Evolutionary conservation across 2,888 invertebrate species (phyloP).

Genomic region (Plebejus anna): DNA sequence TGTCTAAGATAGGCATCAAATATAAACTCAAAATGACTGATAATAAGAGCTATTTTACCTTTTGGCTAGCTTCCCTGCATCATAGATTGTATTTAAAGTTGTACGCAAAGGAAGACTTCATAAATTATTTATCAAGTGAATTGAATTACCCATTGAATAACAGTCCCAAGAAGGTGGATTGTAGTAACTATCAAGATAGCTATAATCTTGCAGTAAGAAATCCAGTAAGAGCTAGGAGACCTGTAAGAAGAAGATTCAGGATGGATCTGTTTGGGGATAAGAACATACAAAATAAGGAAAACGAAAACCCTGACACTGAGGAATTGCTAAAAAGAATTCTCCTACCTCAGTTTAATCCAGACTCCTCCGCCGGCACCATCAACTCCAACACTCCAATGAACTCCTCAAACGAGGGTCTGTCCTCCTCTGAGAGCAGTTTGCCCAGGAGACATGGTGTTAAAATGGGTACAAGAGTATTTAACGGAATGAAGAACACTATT

Average conservation of each 20-base stretch:
- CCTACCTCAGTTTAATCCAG: slow-evolving; percentile 57
- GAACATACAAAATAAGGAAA: slow-evolving; percentile 84
- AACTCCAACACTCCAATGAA: slow-evolving; percentile 54
- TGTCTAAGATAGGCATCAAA: slow-evolving; percentile 81
- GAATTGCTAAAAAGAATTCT: slow-evolving; percentile 63
- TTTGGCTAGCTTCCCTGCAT: slow-evolving; percentile 88
- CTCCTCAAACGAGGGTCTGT: slow-evolving; percentile 69
- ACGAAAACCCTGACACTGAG: slow-evolving; percentile 81
- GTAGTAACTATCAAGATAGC: slow-evolving; percentile 75
- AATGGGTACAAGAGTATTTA: slow-evolving; percentile 86
- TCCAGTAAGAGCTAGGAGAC: slow-evolving; percentile 59
- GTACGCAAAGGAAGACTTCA: slow-evolving; percentile 85
- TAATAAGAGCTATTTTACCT: slow-evolving; percentile 87
- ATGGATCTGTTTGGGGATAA: slow-evolving; percentile 73
- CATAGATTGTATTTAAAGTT: slow-evolving; percentile 87
- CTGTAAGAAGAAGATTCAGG: slow-evolving; percentile 74
- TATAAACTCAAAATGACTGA: slow-evolving; percentile 87
- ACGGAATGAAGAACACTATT: slow-evolving; percentile 61
- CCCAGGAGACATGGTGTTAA: slow-evolving; percentile 84
- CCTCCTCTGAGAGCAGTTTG: slow-evolving; percentile 74
- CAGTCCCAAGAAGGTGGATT: slow-evolving; percentile 55
- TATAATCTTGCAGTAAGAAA: slow-evolving; percentile 75
- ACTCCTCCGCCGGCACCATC: slow-evolving; percentile 48
- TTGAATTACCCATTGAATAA: slow-evolving; percentile 75
- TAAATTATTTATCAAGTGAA: slow-evolving; percentile 82